A percentile compares a stretch with the other conserved stretches of the same genome.
These are phyloP conservation scores for Pteruthius melanotis DNA, from an alignment of 2,113 vertebrate species.

Conservation along the genomic window DNA sequence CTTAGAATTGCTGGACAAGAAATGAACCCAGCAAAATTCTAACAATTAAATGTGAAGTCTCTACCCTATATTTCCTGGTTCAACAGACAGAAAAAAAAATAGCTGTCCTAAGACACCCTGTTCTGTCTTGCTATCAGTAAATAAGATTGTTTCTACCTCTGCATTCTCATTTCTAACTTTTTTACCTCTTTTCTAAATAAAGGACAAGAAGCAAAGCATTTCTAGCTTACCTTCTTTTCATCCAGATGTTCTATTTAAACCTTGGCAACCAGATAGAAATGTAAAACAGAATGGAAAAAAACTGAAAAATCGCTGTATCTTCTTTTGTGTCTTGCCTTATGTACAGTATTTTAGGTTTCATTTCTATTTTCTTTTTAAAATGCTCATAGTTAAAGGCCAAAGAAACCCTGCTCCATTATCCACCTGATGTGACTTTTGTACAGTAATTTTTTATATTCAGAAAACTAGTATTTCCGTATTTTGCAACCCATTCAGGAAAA, in stretches of 20 bases:
- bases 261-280: not conserved
- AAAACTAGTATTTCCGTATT: not conserved
- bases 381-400: not conserved
- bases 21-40: not conserved
- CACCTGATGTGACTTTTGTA: not conserved
- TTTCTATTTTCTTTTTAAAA: not conserved
- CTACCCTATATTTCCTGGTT: not conserved
- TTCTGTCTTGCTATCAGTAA: not conserved
- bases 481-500: not conserved
- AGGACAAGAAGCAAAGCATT: not conserved
- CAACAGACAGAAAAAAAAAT: not conserved
- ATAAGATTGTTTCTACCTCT: not conserved
- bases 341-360: not conserved
- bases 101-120: not conserved
- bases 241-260: constrained; percentile 1
- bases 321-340: not conserved
- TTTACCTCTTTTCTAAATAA: not conserved
- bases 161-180: not conserved
- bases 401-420: not conserved
- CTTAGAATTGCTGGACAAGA: not conserved
- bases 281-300: not conserved
- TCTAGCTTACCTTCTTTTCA: not conserved
- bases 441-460: not conserved
- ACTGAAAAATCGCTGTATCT: not conserved
- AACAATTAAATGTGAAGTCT: not conserved